Evolutionary conservation across 2,888 invertebrate genomes (phyloP).

Genomic region (Scaptomyza caliginosa): DNA sequence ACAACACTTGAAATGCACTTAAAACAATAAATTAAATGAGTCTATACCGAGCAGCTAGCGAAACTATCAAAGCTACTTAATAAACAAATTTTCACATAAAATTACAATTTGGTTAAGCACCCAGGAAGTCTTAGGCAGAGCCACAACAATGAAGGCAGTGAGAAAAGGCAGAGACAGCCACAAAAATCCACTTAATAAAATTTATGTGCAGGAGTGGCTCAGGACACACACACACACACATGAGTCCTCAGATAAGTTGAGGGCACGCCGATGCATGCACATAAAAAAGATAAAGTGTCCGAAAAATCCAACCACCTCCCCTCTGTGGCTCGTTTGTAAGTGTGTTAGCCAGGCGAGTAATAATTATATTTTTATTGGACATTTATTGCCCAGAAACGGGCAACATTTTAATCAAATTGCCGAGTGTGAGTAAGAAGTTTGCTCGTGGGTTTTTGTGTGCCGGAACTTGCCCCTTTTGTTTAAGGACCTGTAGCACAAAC

Average conservation of each 20-base stretch:
- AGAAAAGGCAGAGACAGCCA: slow-evolving; percentile 6
- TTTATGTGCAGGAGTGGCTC: slow-evolving; percentile 79
- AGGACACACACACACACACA: slow-evolving; percentile 44
- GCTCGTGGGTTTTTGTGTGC: slow-evolving; percentile 24
- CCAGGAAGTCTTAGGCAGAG: slow-evolving; percentile 35
- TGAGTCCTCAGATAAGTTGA: slow-evolving; percentile 52
- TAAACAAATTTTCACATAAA: slow-evolving; percentile 83
- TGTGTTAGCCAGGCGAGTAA: slow-evolving; percentile 76
- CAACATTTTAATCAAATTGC: slow-evolving; percentile 76
- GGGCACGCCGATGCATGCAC: slow-evolving; percentile 52
- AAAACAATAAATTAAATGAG: slow-evolving; percentile 71
- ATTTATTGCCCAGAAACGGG: slow-evolving; percentile 79
- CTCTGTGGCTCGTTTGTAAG: slow-evolving; percentile 40
- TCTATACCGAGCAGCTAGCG: slow-evolving; percentile 27
- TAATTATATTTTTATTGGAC: slow-evolving; percentile 83
- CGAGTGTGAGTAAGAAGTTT: slow-evolving; percentile 11
- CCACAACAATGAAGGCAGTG: slow-evolving; percentile 17
- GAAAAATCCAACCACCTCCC: slow-evolving; percentile 30
- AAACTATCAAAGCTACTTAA: slow-evolving; percentile 78
- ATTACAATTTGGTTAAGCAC: slow-evolving; percentile 65
- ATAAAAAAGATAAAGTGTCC: slow-evolving; percentile 66
- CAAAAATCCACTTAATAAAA: slow-evolving; percentile 78
- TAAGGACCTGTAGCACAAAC: slow-evolving; percentile 45
- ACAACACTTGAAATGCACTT: slow-evolving; percentile 64
- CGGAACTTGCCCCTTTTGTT: slow-evolving; percentile 49